phyloP scores from a whole-genome alignment of 2,797 vertebrate genomes.

The Otolemur crassicaudatus region DNA sequence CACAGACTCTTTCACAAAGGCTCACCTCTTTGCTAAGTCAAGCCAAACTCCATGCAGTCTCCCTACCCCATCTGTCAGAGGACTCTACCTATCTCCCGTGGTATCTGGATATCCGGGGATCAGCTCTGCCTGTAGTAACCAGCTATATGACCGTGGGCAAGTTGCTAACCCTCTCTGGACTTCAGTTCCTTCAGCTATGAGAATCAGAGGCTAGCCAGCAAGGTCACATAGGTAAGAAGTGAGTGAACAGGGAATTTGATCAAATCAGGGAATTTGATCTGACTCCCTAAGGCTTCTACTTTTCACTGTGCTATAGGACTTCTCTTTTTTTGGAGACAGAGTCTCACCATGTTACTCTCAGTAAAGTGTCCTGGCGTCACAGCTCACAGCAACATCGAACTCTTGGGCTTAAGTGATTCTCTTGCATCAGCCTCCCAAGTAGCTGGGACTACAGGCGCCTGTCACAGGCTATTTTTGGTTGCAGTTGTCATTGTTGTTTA shows the following conservation, averaged over 20 bases:
- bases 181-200: conserved; percentile 6
- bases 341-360: too few relatives aligned
- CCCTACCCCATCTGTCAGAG: neutral
- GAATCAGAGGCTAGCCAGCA: conserved; percentile 7
- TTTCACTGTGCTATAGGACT: neutral
- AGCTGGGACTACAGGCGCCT: too few relatives aligned
- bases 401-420: too few relatives aligned
- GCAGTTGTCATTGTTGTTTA: too few relatives aligned
- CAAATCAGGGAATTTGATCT: neutral
- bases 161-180: conserved; percentile 3
- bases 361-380: too few relatives aligned
- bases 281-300: neutral
- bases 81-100: neutral
- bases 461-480: too few relatives aligned
- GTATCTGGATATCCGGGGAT: neutral
- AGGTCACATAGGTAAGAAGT: neutral
- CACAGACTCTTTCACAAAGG: neutral
- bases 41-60: neutral
- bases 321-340: too few relatives aligned
- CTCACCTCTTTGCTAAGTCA: neutral
- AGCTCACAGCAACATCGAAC: too few relatives aligned
- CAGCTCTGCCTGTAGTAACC: neutral
- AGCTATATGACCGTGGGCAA: neutral
- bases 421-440: too few relatives aligned
- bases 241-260: neutral